Conservation (phyloP, 2,113 vertebrate genomes). For the Mus musculus region DNA sequence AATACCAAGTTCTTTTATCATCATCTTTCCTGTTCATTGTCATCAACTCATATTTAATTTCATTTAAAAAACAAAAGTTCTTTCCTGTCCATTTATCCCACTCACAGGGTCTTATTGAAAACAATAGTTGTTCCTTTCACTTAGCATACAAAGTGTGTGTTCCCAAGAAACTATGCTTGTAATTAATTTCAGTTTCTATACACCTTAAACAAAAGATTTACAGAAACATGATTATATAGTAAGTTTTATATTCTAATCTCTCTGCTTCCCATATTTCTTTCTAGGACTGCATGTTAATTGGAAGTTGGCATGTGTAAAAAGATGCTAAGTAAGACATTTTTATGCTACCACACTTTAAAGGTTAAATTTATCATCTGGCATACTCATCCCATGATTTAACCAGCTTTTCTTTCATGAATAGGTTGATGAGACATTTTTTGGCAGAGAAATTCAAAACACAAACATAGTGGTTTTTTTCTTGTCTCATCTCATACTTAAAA, state of each 20-base stretch:
- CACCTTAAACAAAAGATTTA: constrained; percentile 24
- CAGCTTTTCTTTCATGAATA: constrained; percentile 50
- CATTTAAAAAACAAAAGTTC: not conserved
- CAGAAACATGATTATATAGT: not conserved
- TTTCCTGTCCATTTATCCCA: not conserved
- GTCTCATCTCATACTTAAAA: constrained; percentile 24
- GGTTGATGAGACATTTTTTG: constrained; percentile 36
- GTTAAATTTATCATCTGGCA: constrained; percentile 59
- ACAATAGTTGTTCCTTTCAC: not conserved
- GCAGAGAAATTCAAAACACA: constrained; percentile 30
- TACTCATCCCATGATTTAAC: constrained; percentile 50
- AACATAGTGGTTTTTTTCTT: not conserved
- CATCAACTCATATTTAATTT: not conserved
- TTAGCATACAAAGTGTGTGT: not conserved
- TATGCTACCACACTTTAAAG: constrained; percentile 39
- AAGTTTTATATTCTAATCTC: not conserved
- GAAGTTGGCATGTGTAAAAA: constrained; percentile 31
- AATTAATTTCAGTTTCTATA: constrained; percentile 20
- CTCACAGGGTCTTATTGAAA: too few relatives aligned
- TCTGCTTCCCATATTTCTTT: constrained; percentile 16
- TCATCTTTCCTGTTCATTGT: accelerated
- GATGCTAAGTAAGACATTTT: constrained; percentile 43
- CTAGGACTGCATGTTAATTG: constrained; percentile 33
- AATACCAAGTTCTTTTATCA: not conserved
- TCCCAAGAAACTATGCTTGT: not conserved